Conservation (phyloP, 1,140 invertebrate species). For the Euura saliciscinereae region DNA sequence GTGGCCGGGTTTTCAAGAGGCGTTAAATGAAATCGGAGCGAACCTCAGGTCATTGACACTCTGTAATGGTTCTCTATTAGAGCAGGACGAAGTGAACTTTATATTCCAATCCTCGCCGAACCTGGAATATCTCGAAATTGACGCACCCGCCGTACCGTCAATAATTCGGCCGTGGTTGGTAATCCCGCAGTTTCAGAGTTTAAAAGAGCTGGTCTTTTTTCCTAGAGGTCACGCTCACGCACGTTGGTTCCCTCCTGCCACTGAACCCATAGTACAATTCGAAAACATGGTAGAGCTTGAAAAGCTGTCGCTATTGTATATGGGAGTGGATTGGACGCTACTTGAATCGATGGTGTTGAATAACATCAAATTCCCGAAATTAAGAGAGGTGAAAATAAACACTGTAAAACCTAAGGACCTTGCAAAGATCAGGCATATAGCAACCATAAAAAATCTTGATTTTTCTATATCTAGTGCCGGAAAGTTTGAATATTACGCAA, state of each 20-base stretch:
- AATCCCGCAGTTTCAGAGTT: neutral
- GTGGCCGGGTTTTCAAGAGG: neutral
- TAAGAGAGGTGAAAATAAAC: neutral
- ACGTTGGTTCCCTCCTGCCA: too few species aligned
- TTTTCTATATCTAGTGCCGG: too few species aligned
- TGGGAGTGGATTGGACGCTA: neutral
- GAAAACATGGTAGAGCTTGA: too few species aligned
- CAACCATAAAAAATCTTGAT: neutral
- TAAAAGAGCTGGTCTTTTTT: neutral
- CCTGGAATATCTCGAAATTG: neutral
- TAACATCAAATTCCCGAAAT: neutral
- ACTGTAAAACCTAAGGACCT: neutral
- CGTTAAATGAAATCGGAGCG: neutral
- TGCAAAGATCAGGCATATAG: neutral
- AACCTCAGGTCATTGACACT: neutral
- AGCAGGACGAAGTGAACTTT: neutral
- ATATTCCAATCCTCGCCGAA: neutral
- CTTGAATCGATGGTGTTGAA: neutral
- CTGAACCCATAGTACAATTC: too few species aligned
- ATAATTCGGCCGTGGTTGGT: too few species aligned
- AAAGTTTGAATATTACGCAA: too few species aligned
- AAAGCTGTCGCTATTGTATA: neutral
- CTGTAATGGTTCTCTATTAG: neutral
- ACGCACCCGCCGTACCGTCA: neutral
- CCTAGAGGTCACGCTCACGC: too few species aligned